Base-by-base conservation (phyloP, 2,113 vertebrate species). In the Calyptommatus sinebrachiatus region DNA sequence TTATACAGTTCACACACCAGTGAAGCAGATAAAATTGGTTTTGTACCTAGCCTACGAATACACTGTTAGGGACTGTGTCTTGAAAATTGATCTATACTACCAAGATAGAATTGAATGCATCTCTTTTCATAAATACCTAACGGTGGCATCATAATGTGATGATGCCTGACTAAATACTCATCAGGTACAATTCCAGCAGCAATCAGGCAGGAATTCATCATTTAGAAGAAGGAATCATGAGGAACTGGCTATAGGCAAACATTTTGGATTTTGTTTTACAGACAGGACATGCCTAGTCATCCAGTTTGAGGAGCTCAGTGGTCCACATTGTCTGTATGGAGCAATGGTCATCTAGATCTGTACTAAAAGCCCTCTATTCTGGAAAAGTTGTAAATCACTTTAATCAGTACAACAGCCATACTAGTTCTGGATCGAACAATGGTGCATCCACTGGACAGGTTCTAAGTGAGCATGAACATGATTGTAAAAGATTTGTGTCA, bases 1-100 rank as follows among this genome's bases (percentile, higher is more conserved):
- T 96, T 95, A 96, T 94, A 92, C 93, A 96, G 95, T 97, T 98
- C 96, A 97, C 97, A 98, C 95, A 95, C 95, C 96, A 97, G 87
- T 96, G 97, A 97, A 97, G 97, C 96, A 97, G 95, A 96, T 96
- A 96, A 99, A 99, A 99, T 97, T 97, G 96, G 96, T 96, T 97
- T 97, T 97, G 97, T 97, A 96, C 95, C 93, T 93, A 90, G 88
- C 93, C 91, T 95, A 93, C 74, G 90, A 95, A 95, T 93, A 93
- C 89, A 94, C 92, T 93, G 93, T 93, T 94, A 93, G 89, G 92
- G 91, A 95, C 92, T 94, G 89, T 91, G 91, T 93, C 89, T 90
- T 94, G 93, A 94, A 95, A 94, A 96, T 92, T 94, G 94, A 95
- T 95, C 94, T 94, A 91, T 92, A 91, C 86, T 87, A 92, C 90